Percentiles rank a stretch among this genome's conserved stretches.
phyloP scores from a whole-genome alignment of 1,140 invertebrate species.

The Papilio xuthus region DNA sequence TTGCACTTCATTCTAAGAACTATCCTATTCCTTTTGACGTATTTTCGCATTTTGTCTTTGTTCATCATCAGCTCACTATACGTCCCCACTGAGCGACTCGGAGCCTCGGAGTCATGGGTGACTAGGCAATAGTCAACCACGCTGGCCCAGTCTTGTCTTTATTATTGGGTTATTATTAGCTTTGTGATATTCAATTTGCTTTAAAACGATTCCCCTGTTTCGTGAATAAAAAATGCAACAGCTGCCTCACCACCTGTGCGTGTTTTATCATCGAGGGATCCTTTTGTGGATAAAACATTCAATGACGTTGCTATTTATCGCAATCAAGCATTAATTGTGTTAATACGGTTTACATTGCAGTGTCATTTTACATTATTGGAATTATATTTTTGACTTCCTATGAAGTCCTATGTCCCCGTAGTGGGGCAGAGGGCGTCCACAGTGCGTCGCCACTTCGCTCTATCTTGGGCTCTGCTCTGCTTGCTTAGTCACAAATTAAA shows the following conservation, averaged over 20 bases:
- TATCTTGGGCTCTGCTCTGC: too few relatives aligned
- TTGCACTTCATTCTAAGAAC: background rate
- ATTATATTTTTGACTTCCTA: too few relatives aligned
- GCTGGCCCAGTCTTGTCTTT: too few relatives aligned
- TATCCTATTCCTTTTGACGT: background rate
- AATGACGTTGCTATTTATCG: background rate
- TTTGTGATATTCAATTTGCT: slow-evolving; percentile 4
- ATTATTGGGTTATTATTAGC: background rate
- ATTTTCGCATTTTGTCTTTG: background rate
- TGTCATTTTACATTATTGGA: background rate
- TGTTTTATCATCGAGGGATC: background rate
- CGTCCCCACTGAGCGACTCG: too few relatives aligned
- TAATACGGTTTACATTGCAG: background rate
- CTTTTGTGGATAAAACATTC: background rate
- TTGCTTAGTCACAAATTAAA: too few relatives aligned
- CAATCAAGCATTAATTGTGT: slow-evolving; percentile 11
- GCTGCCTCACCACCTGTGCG: background rate
- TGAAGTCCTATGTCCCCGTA: too few relatives aligned
- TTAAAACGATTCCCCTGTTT: slow-evolving; percentile 10
- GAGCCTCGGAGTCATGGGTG: too few relatives aligned
- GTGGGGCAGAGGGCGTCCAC: too few relatives aligned
- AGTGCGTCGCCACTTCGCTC: too few relatives aligned
- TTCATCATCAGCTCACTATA: too few relatives aligned
- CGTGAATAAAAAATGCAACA: slow-evolving; percentile 17
- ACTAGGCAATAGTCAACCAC: too few relatives aligned